Conservation (phyloP, 1,140 invertebrate species). For the Cardiocondyla obscurior region DNA sequence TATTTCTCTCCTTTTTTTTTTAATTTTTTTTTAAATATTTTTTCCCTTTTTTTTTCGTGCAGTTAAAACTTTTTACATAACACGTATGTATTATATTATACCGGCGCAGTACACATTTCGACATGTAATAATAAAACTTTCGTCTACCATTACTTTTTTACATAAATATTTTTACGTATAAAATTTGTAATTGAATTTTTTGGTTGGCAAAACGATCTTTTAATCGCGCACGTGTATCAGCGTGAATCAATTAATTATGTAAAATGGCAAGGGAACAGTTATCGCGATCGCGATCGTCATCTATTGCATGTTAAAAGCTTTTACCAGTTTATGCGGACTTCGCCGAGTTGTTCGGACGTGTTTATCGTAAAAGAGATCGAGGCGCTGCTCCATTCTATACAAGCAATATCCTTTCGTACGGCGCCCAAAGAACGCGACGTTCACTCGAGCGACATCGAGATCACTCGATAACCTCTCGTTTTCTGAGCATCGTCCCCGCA, state of each 20-base stretch:
- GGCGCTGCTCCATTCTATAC: conserved; percentile 35
- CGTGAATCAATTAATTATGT: background rate
- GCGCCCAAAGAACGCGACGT: conserved; percentile 34
- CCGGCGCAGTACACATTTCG: no score
- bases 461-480: conserved; percentile 47
- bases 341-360: conserved; percentile 4
- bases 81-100: background rate
- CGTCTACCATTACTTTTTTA: background rate
- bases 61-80: background rate
- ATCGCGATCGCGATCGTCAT: background rate
- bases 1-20: background rate
- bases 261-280: background rate
- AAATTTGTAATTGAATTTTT: background rate
- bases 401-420: conserved; percentile 35
- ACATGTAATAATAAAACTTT: no score
- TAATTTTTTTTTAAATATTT: background rate
- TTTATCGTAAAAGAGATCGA: conserved; percentile 41
- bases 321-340: conserved; percentile 20
- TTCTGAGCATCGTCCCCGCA: conserved; percentile 20
- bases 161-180: background rate
- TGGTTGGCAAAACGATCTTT: background rate
- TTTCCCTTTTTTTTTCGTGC: no score
- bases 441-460: conserved; percentile 30
- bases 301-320: background rate
- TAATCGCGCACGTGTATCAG: background rate